phyloP scores from a whole-genome alignment of 2,113 vertebrate species.

The Neogale vison region DNA sequence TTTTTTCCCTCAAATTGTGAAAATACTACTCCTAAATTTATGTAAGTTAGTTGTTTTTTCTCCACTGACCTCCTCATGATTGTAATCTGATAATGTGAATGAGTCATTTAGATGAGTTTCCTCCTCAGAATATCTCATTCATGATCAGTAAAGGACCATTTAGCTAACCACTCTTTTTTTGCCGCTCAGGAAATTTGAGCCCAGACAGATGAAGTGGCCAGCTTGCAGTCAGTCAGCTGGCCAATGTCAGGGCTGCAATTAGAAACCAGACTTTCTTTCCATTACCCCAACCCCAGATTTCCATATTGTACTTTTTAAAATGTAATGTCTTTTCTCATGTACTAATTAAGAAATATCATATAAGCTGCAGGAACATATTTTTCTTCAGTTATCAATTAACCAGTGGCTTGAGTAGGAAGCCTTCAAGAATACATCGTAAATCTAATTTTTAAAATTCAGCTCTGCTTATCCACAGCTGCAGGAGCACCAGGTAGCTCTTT shows the following conservation, averaged over 20 bases:
- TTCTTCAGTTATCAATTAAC: constrained; percentile 24
- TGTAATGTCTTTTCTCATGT: background rate
- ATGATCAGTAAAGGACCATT: background rate
- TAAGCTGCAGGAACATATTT: constrained; percentile 19
- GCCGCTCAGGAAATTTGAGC: constrained; percentile 15
- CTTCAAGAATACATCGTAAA: background rate
- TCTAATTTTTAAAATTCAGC: background rate
- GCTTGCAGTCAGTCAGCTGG: background rate
- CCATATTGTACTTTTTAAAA: constrained; percentile 40
- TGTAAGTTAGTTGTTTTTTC: background rate
- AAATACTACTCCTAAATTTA: background rate
- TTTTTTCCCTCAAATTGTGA: background rate
- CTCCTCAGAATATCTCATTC: constrained; percentile 29
- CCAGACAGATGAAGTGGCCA: constrained; percentile 50
- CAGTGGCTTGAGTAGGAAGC: background rate
- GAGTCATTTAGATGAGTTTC: constrained; percentile 43
- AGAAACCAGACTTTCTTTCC: constrained; percentile 25
- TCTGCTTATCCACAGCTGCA: background rate
- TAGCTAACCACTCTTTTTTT: background rate
- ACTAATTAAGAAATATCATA: constrained; percentile 43
- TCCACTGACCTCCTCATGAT: background rate
- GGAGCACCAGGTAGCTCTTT: background rate
- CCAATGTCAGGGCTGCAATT: background rate
- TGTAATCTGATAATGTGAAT: background rate
- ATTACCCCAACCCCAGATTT: background rate